Evolutionary conservation across 2,113 vertebrate species (phyloP).

Genomic region (Grus americana): DNA sequence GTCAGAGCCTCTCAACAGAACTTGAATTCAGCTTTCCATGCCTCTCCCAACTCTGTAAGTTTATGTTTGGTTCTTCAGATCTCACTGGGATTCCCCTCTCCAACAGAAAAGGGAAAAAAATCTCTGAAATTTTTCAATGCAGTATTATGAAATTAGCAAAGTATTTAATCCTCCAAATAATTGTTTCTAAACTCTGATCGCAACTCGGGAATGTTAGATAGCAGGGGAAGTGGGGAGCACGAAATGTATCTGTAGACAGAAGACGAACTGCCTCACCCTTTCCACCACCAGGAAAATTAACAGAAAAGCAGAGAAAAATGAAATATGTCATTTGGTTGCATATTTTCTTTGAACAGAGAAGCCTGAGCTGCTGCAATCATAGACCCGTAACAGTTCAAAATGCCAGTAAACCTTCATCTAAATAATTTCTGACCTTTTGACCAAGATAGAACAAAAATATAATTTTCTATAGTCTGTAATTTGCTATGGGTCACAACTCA

Average conservation of each 20-base stretch:
- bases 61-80: not conserved
- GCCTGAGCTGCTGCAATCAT: not conserved
- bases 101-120: not conserved
- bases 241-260: not conserved
- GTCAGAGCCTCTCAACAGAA: not conserved
- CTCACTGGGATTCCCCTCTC: not conserved
- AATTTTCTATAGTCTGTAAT: not conserved
- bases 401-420: not conserved
- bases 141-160: not conserved
- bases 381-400: not conserved
- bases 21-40: not conserved
- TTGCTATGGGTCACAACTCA: not conserved
- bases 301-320: not conserved
- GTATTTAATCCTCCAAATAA: not conserved
- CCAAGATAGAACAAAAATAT: not conserved
- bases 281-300: not conserved
- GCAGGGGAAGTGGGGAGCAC: not conserved
- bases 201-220: not conserved
- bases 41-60: not conserved
- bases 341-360: not conserved
- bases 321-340: not conserved
- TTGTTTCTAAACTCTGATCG: not conserved
- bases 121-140: not conserved
- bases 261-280: not conserved
- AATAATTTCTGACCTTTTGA: not conserved